phyloP scores from a whole-genome alignment of 2,888 invertebrate species.

The Miltochrista miniata region DNA sequence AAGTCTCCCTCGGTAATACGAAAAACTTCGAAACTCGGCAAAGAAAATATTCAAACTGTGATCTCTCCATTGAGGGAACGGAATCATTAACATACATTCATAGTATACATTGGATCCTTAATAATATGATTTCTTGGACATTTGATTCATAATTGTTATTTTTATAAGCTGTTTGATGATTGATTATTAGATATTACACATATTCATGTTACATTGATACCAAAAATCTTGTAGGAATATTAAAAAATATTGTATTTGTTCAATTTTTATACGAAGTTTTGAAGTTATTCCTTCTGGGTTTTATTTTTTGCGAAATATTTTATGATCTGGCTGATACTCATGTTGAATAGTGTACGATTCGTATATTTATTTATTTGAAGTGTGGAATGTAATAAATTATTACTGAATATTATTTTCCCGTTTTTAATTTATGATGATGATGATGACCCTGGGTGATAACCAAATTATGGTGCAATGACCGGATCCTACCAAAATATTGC shows the following conservation, averaged over 20 bases:
- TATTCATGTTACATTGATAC: slow-evolving; percentile 17
- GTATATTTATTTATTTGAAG: slow-evolving; percentile 30
- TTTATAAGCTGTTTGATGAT: slow-evolving; percentile 20
- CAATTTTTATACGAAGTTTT: slow-evolving; percentile 22
- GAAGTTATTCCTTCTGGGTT: slow-evolving; percentile 18
- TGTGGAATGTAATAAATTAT: slow-evolving; percentile 33
- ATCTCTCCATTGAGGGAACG: slow-evolving; percentile 77
- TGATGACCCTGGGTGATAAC: no score
- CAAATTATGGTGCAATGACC: no score
- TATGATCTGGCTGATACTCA: slow-evolving; percentile 16
- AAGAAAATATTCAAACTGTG: slow-evolving; percentile 68
- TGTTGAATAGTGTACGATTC: slow-evolving; percentile 16
- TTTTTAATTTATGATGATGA: not conserved
- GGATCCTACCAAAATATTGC: no score
- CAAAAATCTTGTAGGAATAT: slow-evolving; percentile 22
- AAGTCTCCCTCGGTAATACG: slow-evolving; percentile 70
- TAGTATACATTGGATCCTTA: not conserved
- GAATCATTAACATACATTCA: slow-evolving; percentile 52
- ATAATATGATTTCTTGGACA: not conserved
- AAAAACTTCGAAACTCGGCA: slow-evolving; percentile 70
- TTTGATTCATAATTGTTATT: slow-evolving; percentile 22
- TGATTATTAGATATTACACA: slow-evolving; percentile 19
- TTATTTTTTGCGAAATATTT: slow-evolving; percentile 29
- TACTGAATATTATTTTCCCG: slow-evolving; percentile 5
- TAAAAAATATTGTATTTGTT: slow-evolving; percentile 15